Evolutionary conservation across 1,140 invertebrate genomes (phyloP).

Genomic region (Scaptomyza graminum): DNA sequence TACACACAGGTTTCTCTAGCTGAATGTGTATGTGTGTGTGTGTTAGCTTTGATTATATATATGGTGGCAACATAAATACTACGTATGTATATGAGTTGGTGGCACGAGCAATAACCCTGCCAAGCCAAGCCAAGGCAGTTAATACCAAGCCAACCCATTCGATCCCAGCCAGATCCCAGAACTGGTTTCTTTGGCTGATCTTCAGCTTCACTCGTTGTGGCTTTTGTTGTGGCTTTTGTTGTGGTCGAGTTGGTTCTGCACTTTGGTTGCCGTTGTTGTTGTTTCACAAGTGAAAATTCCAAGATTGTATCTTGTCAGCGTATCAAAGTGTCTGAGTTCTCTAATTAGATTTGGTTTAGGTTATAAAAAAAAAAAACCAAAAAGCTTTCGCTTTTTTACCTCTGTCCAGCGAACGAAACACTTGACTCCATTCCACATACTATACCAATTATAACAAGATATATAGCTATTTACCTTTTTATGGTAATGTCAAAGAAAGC

Average conservation of each 20-base stretch:
- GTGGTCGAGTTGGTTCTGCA: slow-evolving; percentile 47
- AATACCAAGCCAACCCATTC: slow-evolving; percentile 31
- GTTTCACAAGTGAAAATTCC: slow-evolving; percentile 61
- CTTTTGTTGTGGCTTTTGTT: slow-evolving; percentile 20
- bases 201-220: slow-evolving; percentile 3
- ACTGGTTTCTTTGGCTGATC: slow-evolving; percentile 56
- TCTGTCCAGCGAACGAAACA: slow-evolving; percentile 26
- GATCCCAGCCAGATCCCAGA: slow-evolving; percentile 35
- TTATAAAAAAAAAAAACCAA: neutral
- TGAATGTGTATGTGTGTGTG: slow-evolving; percentile 19
- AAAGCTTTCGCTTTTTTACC: slow-evolving; percentile 65
- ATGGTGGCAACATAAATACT: slow-evolving; percentile 59
- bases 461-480: neutral
- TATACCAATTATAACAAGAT: slow-evolving; percentile 38
- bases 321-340: slow-evolving; percentile 63
- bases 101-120: slow-evolving; percentile 71
- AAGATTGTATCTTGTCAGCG: slow-evolving; percentile 47
- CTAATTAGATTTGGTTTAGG: slow-evolving; percentile 53
- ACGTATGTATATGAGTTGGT: slow-evolving; percentile 56
- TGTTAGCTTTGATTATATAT: slow-evolving; percentile 65
- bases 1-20: slow-evolving; percentile 57
- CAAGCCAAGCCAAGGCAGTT: slow-evolving; percentile 7
- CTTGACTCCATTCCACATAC: slow-evolving; percentile 41
- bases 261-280: slow-evolving; percentile 38
- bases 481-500: slow-evolving; percentile 12